Conservation (phyloP, 2,888 invertebrate species). For the Sisyra nigra region DNA sequence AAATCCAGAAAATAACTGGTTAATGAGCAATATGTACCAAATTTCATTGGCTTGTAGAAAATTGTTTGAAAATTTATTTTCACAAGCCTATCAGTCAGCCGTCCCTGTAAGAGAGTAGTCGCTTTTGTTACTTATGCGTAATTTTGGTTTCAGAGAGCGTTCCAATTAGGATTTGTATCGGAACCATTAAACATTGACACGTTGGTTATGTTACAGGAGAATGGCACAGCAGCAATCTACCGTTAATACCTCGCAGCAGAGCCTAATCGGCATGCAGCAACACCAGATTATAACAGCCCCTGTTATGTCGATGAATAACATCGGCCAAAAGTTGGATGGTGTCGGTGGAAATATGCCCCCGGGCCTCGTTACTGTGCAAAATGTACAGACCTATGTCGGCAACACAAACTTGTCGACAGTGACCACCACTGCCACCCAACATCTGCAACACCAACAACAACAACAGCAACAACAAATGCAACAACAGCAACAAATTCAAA, state of each 20-base stretch:
- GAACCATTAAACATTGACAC: background rate
- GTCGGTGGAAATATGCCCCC: slow-evolving; percentile 4
- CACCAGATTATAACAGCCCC: slow-evolving; percentile 4
- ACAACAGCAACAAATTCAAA: slow-evolving; percentile 1
- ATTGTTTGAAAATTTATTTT: background rate
- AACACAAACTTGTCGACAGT: background rate
- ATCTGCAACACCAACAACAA: slow-evolving; percentile 2
- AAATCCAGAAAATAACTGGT: background rate
- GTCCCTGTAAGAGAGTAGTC: too few species aligned
- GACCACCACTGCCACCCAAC: background rate
- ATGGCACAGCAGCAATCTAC: slow-evolving; percentile 8
- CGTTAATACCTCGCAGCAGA: slow-evolving; percentile 7
- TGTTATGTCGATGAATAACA: slow-evolving; percentile 5
- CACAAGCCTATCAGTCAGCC: too few species aligned
- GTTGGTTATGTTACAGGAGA: slow-evolving; percentile 8
- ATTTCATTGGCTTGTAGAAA: slow-evolving; percentile 2
- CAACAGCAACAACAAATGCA: background rate
- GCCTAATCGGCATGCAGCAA: slow-evolving; percentile 3
- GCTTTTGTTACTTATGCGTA: too few species aligned
- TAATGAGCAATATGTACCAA: slow-evolving; percentile 4
- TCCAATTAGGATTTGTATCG: too few species aligned
- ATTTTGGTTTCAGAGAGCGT: too few species aligned
- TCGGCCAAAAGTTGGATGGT: background rate
- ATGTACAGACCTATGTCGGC: slow-evolving; percentile 6
- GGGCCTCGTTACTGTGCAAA: slow-evolving; percentile 6